A percentile compares a stretch with the other conserved stretches of the same genome.
Conservation (phyloP, 2,888 invertebrate species). For the Nysson spinosus region DNA sequence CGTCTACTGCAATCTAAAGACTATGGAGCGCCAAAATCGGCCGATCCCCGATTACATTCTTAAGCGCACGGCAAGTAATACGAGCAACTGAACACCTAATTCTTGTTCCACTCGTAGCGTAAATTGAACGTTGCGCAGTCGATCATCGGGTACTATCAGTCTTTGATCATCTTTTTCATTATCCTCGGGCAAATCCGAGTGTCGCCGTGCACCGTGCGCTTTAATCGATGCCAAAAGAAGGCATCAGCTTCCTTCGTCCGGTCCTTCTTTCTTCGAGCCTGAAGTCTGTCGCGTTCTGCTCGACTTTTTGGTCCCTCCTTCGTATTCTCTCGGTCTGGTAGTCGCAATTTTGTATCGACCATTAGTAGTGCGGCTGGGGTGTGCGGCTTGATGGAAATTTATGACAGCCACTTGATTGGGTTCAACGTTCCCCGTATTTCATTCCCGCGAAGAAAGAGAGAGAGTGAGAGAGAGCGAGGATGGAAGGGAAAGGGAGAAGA, state of each 20-base stretch:
- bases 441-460: too few species aligned
- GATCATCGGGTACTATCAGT: too few species aligned
- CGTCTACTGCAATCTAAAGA: too few species aligned
- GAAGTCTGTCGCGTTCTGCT: background rate
- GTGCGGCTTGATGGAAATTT: conserved; percentile 75
- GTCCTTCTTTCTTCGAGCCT: conserved; percentile 4
- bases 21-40: too few species aligned
- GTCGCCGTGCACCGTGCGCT: conserved; percentile 10
- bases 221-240: conserved; percentile 1
- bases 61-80: too few species aligned
- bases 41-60: too few species aligned
- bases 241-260: conserved; percentile 4
- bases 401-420: conserved; percentile 77
- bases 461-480: too few species aligned
- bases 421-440: conserved; percentile 75
- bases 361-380: conserved; percentile 68
- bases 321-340: conserved; percentile 28
- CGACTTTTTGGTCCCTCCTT: conserved; percentile 13
- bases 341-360: conserved; percentile 71
- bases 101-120: too few species aligned
- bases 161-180: background rate
- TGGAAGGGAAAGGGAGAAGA: too few species aligned
- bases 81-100: too few species aligned
- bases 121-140: too few species aligned
- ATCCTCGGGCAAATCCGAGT: background rate